phyloP scores from a whole-genome alignment of 1,140 invertebrate species.

The Condylostylus longicornis region DNA sequence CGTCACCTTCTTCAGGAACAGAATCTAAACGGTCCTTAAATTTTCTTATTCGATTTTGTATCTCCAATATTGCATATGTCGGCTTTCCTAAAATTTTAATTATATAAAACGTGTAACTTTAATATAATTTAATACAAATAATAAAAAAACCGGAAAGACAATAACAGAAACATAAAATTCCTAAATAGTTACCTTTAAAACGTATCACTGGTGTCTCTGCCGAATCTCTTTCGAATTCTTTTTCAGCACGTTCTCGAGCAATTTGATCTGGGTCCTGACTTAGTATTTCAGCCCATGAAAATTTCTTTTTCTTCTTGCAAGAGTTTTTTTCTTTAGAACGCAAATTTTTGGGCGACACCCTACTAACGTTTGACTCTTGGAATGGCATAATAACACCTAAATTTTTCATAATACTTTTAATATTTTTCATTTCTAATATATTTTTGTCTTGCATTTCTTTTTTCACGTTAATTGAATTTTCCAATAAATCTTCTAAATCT shows the following conservation, averaged over 20 bases:
- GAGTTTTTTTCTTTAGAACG: slow-evolving; percentile 27
- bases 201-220: slow-evolving; percentile 14
- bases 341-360: slow-evolving; percentile 31
- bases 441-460: slow-evolving; percentile 20
- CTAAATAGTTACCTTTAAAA: slow-evolving; percentile 18
- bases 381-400: slow-evolving; percentile 17
- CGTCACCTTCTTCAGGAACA: background rate
- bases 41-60: slow-evolving; percentile 15
- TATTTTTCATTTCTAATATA: slow-evolving; percentile 23
- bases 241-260: slow-evolving; percentile 27
- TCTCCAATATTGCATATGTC: slow-evolving; percentile 27
- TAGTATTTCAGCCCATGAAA: slow-evolving; percentile 28
- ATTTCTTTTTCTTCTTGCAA: slow-evolving; percentile 20
- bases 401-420: slow-evolving; percentile 12
- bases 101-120: too few species aligned
- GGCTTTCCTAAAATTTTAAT: slow-evolving; percentile 19
- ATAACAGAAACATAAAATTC: slow-evolving; percentile 17
- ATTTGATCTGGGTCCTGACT: slow-evolving; percentile 32
- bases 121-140: background rate
- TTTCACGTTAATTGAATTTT: slow-evolving; percentile 15
- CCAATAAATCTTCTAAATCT: slow-evolving; percentile 27
- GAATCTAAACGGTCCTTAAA: slow-evolving; percentile 5
- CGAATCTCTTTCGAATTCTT: slow-evolving; percentile 27
- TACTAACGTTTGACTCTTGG: slow-evolving; percentile 22
- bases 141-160: too few species aligned